A percentile compares a stretch with the other conserved stretches of the same genome.
phyloP scores from a whole-genome alignment of 2,797 vertebrate genomes.

The Sciurus carolinensis region DNA sequence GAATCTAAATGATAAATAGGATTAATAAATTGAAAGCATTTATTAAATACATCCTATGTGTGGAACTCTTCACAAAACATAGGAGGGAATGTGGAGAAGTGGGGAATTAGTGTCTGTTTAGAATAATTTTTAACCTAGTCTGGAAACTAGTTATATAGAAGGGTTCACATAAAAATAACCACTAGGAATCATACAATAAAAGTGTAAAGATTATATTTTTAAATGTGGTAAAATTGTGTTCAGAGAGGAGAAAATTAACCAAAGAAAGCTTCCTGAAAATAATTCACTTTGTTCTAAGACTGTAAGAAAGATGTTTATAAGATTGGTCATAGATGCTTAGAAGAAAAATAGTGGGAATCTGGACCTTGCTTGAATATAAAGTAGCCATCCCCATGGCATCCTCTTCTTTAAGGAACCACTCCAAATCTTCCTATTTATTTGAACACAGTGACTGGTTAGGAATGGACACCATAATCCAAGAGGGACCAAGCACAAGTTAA shows the following conservation, averaged over 20 bases:
- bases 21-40: not conserved
- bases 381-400: not conserved
- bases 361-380: not conserved
- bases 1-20: not conserved
- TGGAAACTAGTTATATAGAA: not conserved
- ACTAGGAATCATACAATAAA: not conserved
- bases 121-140: not conserved
- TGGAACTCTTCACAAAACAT: not conserved
- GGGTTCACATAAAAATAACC: not conserved
- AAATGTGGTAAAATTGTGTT: not conserved
- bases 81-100: not conserved
- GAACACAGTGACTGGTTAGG: not conserved
- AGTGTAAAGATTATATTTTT: constrained; percentile 32
- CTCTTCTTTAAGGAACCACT: not conserved
- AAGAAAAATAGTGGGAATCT: not conserved
- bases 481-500: not conserved
- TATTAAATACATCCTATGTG: not conserved
- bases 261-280: constrained; percentile 28
- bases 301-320: not conserved
- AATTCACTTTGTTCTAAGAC: not conserved
- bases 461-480: not conserved
- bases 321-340: not conserved
- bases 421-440: not conserved
- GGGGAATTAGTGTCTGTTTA: not conserved
- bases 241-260: not conserved